Conservation (phyloP, 2,113 vertebrate genomes). For the Sialia sialis region DNA sequence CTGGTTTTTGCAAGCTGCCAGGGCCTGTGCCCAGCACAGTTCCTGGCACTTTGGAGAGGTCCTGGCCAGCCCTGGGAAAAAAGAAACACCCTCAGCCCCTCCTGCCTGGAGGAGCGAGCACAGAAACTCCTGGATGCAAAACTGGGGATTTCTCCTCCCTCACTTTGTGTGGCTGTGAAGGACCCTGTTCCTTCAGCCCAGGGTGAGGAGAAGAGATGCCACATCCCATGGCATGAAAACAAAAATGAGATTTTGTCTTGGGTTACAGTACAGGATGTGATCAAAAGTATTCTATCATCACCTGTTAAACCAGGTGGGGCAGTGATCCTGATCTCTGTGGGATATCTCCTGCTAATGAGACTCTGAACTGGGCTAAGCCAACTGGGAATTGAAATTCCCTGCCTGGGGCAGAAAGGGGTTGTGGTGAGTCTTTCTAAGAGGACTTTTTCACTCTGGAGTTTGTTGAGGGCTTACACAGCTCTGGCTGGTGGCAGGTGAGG, state of each 20-base stretch:
- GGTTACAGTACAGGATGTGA: no score
- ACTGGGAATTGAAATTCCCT: not conserved
- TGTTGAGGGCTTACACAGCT: not conserved
- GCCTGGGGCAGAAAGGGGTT: not conserved
- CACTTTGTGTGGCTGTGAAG: no score
- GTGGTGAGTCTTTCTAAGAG: rapidly evolving
- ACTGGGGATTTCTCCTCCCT: no score
- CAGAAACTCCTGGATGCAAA: rapidly evolving
- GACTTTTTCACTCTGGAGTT: no score
- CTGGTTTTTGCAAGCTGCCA: not conserved
- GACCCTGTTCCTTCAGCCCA: no score
- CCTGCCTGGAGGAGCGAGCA: not conserved
- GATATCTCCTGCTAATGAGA: no score
- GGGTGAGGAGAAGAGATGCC: no score
- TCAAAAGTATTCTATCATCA: no score
- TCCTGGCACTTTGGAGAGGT: rapidly evolving
- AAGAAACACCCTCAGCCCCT: rapidly evolving
- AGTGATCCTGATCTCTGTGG: no score
- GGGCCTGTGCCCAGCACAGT: not conserved
- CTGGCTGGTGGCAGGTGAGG: not conserved
- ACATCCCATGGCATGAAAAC: no score
- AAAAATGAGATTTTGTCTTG: no score
- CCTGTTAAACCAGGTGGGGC: no score
- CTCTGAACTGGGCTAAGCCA: not conserved
- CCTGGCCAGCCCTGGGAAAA: rapidly evolving